Base-by-base conservation (phyloP, 2,113 vertebrate genomes). In the Trematomus loennbergii region DNA sequence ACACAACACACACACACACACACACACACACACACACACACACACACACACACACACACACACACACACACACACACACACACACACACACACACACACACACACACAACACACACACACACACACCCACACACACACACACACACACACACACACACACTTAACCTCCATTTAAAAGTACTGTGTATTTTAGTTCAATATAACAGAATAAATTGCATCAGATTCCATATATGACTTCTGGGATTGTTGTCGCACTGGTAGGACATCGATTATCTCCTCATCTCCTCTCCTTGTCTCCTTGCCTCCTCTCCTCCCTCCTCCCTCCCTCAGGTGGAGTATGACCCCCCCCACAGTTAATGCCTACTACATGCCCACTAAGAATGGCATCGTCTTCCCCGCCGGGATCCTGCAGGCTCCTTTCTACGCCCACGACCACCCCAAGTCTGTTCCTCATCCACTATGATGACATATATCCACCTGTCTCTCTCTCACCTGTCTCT, bases 331-430 rank as follows among this genome's bases (percentile, higher is more conserved):
- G 92, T 99, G 98, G 98, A 99, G 97, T 83, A 99, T 99, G 98
- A 99, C 98, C 54, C 98, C 98, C 0, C 98, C 99, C 81, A 98
- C 98, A 0, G 98, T 99, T 72, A 99, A 99, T 0, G 98, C 98
- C 60, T 99, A 99, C 92, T 99, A 99, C 94, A 95, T 99, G 93
- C 97, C 98, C 66, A 99, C 97, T 76, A 99, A 99, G 94, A 99
- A 99, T 0, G 97, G 97, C 71, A 99, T 99, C 0, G 98, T 99
- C 72, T 99, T 99, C 82, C 98, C 98, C 0, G 98, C 98, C 0
- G 98, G 98, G 62, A 99, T 99, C 87, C 95, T 99, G 25, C 98
- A 99, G 85, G 98, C 98, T 68, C 98, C 98, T 0, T 99, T 99
- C 95, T 99, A 99, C 1, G 95, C 97, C 61, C 96, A 92, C 25